Evolutionary conservation across 2,797 vertebrate genomes (phyloP).

Genomic region (Hozukius guyotensis): DNA sequence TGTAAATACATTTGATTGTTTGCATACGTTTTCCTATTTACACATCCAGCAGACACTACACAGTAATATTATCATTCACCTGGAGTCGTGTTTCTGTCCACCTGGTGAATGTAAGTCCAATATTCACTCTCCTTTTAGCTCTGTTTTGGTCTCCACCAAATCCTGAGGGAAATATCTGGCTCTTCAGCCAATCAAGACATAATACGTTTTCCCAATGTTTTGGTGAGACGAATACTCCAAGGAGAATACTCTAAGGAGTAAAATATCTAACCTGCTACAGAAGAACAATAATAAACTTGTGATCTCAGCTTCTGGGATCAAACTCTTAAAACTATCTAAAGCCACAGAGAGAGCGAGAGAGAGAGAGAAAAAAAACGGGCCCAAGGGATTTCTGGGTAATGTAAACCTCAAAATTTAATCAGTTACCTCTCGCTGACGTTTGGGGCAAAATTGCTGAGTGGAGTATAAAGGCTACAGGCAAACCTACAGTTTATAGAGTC

Average conservation of each 20-base stretch:
- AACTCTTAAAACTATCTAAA: constrained; percentile 6
- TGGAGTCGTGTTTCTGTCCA: too few relatives aligned
- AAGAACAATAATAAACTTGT: not conserved
- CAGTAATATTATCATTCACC: not conserved
- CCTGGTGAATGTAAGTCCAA: not conserved
- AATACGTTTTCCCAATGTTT: not conserved
- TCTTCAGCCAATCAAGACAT: not conserved
- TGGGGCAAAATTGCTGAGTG: not conserved
- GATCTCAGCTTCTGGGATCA: not conserved
- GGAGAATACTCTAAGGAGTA: not conserved
- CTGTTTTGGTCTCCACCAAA: not conserved
- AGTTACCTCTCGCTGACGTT: not conserved
- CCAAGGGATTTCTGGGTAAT: constrained; percentile 10
- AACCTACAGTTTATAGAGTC: not conserved
- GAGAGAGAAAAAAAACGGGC: not conserved
- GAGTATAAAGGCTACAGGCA: not conserved
- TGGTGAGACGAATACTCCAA: not conserved
- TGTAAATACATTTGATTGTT: not conserved
- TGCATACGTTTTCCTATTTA: not conserved
- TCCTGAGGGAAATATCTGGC: not conserved
- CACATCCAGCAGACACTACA: not conserved
- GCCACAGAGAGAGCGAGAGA: not conserved
- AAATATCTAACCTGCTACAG: not conserved
- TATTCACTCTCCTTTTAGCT: not conserved
- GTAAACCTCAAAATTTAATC: constrained; percentile 17